A percentile compares a stretch with the other conserved stretches of the same genome.
Evolutionary conservation across 2,113 vertebrate species (phyloP).

Genomic region (Rafetus swinhoei): DNA sequence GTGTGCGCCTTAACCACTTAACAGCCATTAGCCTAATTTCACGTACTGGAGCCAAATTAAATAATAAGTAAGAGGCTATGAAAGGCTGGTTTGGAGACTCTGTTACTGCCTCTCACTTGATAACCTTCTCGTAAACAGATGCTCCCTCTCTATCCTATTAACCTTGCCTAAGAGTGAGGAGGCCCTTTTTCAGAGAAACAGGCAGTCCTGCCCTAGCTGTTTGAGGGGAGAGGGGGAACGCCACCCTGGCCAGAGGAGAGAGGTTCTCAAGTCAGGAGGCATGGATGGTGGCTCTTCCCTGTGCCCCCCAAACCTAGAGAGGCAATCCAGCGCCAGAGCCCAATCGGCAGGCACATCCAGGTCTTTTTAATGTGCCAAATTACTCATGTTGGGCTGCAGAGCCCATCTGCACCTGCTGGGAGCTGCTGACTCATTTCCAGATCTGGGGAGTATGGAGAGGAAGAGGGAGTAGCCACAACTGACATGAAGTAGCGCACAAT

Average conservation of each 20-base stretch:
- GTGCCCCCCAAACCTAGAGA: background rate
- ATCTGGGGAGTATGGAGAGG: slow-evolving; percentile 46
- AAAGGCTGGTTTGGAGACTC: slow-evolving; percentile 82
- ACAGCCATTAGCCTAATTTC: slow-evolving; percentile 86
- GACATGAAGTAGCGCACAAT: background rate
- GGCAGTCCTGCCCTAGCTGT: background rate
- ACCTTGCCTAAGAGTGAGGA: slow-evolving; percentile 57
- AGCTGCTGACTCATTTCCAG: slow-evolving; percentile 37
- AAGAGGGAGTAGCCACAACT: slow-evolving; percentile 13
- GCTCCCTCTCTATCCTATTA: slow-evolving; percentile 77
- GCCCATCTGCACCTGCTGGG: slow-evolving; percentile 74
- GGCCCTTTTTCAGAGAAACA: background rate
- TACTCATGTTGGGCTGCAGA: slow-evolving; percentile 57
- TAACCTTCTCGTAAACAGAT: slow-evolving; percentile 79
- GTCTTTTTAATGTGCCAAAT: slow-evolving; percentile 34
- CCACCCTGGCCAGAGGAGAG: background rate
- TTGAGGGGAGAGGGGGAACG: background rate
- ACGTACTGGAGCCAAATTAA: slow-evolving; percentile 83
- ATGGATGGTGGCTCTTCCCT: background rate
- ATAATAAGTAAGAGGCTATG: slow-evolving; percentile 84
- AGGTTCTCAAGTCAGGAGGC: background rate
- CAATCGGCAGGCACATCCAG: background rate
- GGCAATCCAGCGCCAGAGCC: background rate
- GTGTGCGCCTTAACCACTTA: slow-evolving; percentile 82
- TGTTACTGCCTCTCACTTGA: slow-evolving; percentile 75